Evolutionary conservation across 2,113 vertebrate species (phyloP).

Genomic region (Empidonax traillii): DNA sequence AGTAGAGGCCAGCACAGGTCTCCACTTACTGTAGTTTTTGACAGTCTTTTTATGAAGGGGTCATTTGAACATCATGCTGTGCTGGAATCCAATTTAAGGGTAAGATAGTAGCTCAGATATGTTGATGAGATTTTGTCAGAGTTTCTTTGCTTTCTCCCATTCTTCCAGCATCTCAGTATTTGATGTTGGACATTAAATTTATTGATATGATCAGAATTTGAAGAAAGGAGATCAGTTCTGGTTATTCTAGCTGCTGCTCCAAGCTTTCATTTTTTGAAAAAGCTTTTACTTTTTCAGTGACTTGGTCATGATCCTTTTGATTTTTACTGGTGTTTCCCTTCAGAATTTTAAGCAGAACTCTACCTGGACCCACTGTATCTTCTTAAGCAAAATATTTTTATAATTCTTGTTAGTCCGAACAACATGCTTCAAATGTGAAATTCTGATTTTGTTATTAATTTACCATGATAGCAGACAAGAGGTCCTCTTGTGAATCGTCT

Average conservation of each 20-base stretch:
- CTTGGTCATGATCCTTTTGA: neutral
- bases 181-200: neutral
- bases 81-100: slow-evolving; percentile 44
- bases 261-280: neutral
- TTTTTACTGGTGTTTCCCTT: neutral
- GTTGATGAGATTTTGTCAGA: neutral
- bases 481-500: neutral
- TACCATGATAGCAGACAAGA: neutral
- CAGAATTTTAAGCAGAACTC: neutral
- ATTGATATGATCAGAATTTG: neutral
- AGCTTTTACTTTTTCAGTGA: neutral
- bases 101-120: neutral
- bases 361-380: neutral
- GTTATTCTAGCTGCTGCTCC: neutral
- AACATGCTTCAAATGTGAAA: neutral
- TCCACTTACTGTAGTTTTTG: slow-evolving; percentile 14
- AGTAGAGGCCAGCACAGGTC: slow-evolving; percentile 43
- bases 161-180: neutral
- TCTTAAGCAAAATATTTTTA: neutral
- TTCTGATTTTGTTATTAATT: neutral
- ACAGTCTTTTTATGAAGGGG: slow-evolving; percentile 1
- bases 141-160: neutral
- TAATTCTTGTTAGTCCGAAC: neutral
- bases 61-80: neutral
- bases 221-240: neutral